Percentiles rank a stretch among this genome's conserved stretches.
Conservation (phyloP, 2,113 vertebrate genomes). For the Eublepharis macularius region DNA sequence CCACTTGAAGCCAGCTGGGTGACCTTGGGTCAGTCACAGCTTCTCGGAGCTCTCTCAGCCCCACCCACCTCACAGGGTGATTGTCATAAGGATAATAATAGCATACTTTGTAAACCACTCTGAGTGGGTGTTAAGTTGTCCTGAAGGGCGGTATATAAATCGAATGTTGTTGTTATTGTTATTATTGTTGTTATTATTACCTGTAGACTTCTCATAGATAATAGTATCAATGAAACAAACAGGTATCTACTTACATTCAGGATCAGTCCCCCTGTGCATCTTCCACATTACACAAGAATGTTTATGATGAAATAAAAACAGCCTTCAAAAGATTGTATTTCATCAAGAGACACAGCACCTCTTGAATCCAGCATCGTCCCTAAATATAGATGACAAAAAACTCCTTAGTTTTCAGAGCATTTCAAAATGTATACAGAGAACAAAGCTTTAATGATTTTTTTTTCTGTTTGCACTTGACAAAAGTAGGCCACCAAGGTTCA, state of each 20-base stretch:
- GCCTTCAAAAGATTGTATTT: neutral
- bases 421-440: slow-evolving; percentile 28
- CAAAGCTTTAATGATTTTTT: slow-evolving; percentile 40
- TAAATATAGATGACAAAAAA: neutral
- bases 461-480: neutral
- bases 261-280: neutral
- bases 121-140: too few relatives aligned
- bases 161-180: too few relatives aligned
- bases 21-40: too few relatives aligned
- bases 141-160: too few relatives aligned
- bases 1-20: too few relatives aligned
- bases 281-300: neutral
- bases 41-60: too few relatives aligned
- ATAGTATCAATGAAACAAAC: neutral
- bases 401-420: slow-evolving; percentile 11
- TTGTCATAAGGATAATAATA: too few relatives aligned
- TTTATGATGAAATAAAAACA: slow-evolving; percentile 28
- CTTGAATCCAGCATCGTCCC: neutral
- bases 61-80: too few relatives aligned
- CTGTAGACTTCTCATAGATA: neutral
- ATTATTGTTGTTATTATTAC: too few relatives aligned
- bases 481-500: slow-evolving; percentile 50
- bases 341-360: neutral
- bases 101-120: too few relatives aligned
- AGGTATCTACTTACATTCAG: neutral